Percentiles rank a stretch among this genome's conserved stretches.
phyloP scores from a whole-genome alignment of 2,113 vertebrate genomes.

The Capreolus pygargus region DNA sequence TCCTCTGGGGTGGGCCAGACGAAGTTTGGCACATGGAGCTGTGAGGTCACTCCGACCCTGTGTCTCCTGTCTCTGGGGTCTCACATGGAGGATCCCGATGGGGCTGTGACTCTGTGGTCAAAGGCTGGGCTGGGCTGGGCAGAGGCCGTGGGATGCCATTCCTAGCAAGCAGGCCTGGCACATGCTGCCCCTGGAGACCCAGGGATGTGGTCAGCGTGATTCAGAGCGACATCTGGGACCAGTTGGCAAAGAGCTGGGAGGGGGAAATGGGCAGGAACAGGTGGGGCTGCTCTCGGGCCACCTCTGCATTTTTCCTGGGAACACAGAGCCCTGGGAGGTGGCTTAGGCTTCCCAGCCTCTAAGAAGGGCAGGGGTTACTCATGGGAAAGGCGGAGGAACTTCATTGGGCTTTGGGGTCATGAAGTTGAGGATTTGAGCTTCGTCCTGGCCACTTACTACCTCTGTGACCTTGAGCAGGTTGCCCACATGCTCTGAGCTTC shows the following conservation, averaged over 20 bases:
- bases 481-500: background rate
- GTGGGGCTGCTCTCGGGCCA: slow-evolving; percentile 4
- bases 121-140: background rate
- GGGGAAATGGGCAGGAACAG: slow-evolving; percentile 53
- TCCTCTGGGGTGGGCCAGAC: background rate
- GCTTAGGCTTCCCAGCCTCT: background rate
- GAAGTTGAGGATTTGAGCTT: background rate
- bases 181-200: background rate
- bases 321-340: background rate
- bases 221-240: slow-evolving; percentile 54
- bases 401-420: background rate
- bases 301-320: background rate
- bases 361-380: background rate
- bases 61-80: background rate
- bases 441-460: background rate
- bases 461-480: background rate
- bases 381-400: background rate
- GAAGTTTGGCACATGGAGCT: background rate
- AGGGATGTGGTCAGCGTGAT: slow-evolving; percentile 38
- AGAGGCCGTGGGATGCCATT: background rate
- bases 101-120: background rate
- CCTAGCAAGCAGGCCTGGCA: slow-evolving; percentile 2
- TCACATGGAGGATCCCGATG: background rate
- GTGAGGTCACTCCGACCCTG: background rate
- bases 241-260: slow-evolving; percentile 4